Base-by-base conservation (phyloP, 1,140 invertebrate genomes). In the Goniozus legneri region DNA sequence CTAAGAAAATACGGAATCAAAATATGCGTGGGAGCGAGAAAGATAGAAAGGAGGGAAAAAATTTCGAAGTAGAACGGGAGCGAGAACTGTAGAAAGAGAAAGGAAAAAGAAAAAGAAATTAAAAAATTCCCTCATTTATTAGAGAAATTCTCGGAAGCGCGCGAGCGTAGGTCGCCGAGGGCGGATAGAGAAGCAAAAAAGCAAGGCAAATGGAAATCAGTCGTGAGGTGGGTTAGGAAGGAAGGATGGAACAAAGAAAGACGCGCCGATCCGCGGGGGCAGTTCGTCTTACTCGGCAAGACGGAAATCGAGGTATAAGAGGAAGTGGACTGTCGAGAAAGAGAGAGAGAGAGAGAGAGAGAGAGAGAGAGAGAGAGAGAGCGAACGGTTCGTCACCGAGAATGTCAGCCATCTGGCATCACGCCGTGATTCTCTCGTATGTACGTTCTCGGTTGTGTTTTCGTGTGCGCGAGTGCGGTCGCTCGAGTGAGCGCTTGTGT, bases 321-420 rank as follows among this genome's bases (percentile, higher is more conserved):
- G n/a, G n/a, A n/a, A 33, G n/a, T 4, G 12, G 21, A 40, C 10
- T 4, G 7, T 24, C n/a, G 3, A 14, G 14, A 18, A 19, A 16
- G 8, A 16, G 10, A 13, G 33, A 18, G 3, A 35, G 34, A 35
- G 18, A 2, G 16, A 36, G 12, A 18, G 34, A 36, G 0, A 14
- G 14, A 35, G 6, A 13, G 4, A 16, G 33, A 35, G 7, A 35
- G 14, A 35, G 15, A 35, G n/a, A 32, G 18, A 16, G 31, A 15
- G 22, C 39, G 8, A n/a, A 13, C 27, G 34, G 20, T 20, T 39
- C 45, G 21, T 58, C 46, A 37, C 42, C 37, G 20, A 41, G 54
- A 54, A 50, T 52, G 49, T 37, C 53, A 49, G 45, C 32, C 56
- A 58, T 58, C 52, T 56, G 58, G 52, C 52, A 48, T 41, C 35